A percentile compares a stretch with the other conserved stretches of the same genome.
Conservation (phyloP, 1,140 invertebrate species). For the Luehdorfia chinensis region DNA sequence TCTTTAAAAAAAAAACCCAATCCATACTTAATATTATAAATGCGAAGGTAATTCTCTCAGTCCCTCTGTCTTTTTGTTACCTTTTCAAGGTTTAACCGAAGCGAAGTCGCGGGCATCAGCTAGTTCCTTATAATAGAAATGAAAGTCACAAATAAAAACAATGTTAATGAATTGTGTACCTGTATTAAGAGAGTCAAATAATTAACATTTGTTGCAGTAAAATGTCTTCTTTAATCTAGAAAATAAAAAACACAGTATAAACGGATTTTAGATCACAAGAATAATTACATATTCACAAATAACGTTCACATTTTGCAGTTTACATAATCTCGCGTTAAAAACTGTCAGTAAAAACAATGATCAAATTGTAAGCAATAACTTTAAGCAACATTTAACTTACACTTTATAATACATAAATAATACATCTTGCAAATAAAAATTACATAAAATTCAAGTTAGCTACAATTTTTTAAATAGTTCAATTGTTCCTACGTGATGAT, state of each 20-base stretch:
- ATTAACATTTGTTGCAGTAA: constrained; percentile 53
- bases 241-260: constrained; percentile 77
- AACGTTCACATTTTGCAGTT: constrained; percentile 61
- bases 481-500: constrained; percentile 65
- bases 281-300: constrained; percentile 77
- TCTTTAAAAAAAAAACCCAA: too few relatives aligned
- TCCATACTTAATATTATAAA: too few relatives aligned
- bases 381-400: constrained; percentile 75
- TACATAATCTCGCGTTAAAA: constrained; percentile 59
- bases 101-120: too few relatives aligned
- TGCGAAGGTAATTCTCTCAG: too few relatives aligned
- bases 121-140: too few relatives aligned
- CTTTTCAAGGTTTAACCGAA: too few relatives aligned
- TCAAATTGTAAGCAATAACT: constrained; percentile 66
- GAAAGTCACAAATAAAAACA: constrained; percentile 8
- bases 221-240: constrained; percentile 76
- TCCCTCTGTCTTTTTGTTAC: too few relatives aligned
- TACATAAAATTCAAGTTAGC: constrained; percentile 74
- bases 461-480: constrained; percentile 64
- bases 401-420: constrained; percentile 74
- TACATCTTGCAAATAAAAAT: constrained; percentile 73
- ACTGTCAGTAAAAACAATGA: constrained; percentile 65
- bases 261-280: constrained; percentile 76
- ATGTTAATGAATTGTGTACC: constrained; percentile 11
- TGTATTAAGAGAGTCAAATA: constrained; percentile 19